Conservation (phyloP, 2,888 invertebrate species). For the Cryptus armator region DNA sequence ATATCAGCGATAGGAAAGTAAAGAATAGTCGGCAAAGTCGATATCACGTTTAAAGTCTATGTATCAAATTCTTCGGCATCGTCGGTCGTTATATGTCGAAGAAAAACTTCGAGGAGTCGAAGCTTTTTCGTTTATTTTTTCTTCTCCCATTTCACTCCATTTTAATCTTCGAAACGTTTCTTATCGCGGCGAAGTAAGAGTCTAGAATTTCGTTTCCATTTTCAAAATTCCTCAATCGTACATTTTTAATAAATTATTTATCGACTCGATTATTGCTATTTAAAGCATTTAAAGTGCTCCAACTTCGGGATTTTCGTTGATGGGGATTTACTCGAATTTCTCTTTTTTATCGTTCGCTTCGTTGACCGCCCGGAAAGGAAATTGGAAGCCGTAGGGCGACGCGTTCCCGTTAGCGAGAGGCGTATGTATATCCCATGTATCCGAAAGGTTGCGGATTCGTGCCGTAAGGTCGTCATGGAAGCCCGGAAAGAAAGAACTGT, state of each 20-base stretch:
- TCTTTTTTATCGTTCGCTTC: background rate
- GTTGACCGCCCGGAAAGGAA: slow-evolving; percentile 35
- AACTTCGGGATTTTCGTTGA: background rate
- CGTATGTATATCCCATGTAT: background rate
- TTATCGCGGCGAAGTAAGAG: no score
- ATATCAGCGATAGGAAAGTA: no score
- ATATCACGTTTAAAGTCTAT: slow-evolving; percentile 58
- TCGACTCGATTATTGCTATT: no score
- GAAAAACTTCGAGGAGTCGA: slow-evolving; percentile 6
- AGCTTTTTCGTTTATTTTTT: background rate
- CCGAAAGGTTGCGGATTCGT: slow-evolving; percentile 59
- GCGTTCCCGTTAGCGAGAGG: slow-evolving; percentile 37
- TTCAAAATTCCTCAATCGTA: background rate
- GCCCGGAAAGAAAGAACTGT: slow-evolving; percentile 42
- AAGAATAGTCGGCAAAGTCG: slow-evolving; percentile 28
- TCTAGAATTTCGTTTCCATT: no score
- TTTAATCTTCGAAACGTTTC: background rate
- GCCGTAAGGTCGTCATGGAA: slow-evolving; percentile 54
- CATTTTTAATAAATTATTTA: background rate
- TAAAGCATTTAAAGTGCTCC: no score
- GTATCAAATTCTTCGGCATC: slow-evolving; percentile 52
- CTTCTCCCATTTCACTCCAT: slow-evolving; percentile 5
- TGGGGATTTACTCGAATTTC: background rate
- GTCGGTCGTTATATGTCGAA: background rate
- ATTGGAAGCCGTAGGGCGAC: slow-evolving; percentile 53